phyloP scores from a whole-genome alignment of 2,888 invertebrate genomes.

The Phasia obesa region DNA sequence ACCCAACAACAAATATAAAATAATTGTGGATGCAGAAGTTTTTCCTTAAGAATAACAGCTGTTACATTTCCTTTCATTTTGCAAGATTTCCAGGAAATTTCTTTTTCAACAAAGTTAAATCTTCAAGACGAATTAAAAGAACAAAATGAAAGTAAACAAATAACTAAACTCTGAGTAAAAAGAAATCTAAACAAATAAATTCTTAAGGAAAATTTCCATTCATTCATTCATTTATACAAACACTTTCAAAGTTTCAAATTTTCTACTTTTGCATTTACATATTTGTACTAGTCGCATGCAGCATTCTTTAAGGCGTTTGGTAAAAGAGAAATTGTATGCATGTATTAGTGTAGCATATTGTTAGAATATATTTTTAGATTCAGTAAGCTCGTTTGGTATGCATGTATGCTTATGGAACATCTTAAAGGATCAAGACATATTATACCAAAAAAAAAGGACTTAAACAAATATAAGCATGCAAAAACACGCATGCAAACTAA shows the following conservation, averaged over 20 bases:
- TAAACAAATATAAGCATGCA: constrained; percentile 13
- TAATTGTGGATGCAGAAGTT: not conserved
- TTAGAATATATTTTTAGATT: constrained; percentile 7
- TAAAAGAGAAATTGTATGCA: constrained; percentile 52
- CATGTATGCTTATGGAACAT: constrained; percentile 39
- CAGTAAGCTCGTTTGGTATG: constrained; percentile 42
- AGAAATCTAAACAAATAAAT: constrained; percentile 61
- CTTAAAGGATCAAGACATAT: constrained; percentile 55
- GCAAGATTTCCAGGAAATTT: constrained; percentile 31
- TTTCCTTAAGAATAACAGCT: constrained; percentile 31
- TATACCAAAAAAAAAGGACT: constrained; percentile 23
- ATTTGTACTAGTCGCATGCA: constrained; percentile 48
- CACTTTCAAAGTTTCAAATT: constrained; percentile 27
- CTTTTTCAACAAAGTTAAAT: constrained; percentile 19
- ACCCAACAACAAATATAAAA: not conserved
- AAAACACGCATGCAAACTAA: not conserved
- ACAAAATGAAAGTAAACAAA: constrained; percentile 2
- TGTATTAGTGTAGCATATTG: not conserved
- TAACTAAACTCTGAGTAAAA: not conserved
- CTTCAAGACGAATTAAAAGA: constrained; percentile 10
- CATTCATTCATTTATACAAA: constrained; percentile 16
- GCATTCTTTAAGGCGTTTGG: constrained; percentile 55
- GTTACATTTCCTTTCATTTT: constrained; percentile 33
- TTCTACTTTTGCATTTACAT: constrained; percentile 44
- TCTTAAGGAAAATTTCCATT: constrained; percentile 57